Percentiles rank a stretch among this genome's conserved stretches.
These are phyloP conservation scores for Zoanthus gigantus DNA, from an alignment of 92 coral and sea anemone species.

Conservation along the genomic window DNA sequence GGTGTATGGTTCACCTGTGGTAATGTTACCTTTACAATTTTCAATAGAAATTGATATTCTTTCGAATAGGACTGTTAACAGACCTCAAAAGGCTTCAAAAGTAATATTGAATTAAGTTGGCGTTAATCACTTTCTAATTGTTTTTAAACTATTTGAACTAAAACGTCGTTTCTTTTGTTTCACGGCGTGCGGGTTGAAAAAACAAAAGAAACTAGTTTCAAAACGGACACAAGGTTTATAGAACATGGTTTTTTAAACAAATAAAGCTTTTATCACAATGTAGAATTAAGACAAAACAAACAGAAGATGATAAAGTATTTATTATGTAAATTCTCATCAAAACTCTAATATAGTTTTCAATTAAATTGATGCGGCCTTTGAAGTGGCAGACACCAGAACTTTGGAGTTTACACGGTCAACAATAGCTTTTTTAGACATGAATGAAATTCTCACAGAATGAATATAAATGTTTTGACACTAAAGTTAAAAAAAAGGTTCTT, in stretches of 20 bases:
- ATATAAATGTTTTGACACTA: conserved; percentile 36
- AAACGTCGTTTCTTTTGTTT: conserved; percentile 79
- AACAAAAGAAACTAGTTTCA: conserved; percentile 76
- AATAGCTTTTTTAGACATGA: conserved; percentile 33
- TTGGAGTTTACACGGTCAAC: conserved; percentile 28
- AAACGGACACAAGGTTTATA: conserved; percentile 70
- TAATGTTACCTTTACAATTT: conserved; percentile 20
- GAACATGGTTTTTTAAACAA: conserved; percentile 72
- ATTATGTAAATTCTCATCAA: conserved; percentile 53
- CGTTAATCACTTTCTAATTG: conserved; percentile 89
- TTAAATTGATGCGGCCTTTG: conserved; percentile 50
- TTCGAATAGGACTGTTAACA: conserved; percentile 71
- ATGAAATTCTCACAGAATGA: conserved; percentile 25
- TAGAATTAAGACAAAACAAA: conserved; percentile 61
- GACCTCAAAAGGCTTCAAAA: conserved; percentile 84
- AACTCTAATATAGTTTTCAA: conserved; percentile 48
- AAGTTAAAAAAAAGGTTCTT: not conserved
- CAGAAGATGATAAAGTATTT: conserved; percentile 45
- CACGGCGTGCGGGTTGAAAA: conserved; percentile 84
- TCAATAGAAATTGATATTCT: conserved; percentile 52
- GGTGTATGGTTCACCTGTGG: conserved; percentile 73
- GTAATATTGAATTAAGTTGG: conserved; percentile 79
- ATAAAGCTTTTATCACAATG: conserved; percentile 78
- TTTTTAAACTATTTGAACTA: conserved; percentile 75
- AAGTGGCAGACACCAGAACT: conserved; percentile 42